phyloP scores from a whole-genome alignment of 2,113 vertebrate species.

The Euleptes europaea region DNA sequence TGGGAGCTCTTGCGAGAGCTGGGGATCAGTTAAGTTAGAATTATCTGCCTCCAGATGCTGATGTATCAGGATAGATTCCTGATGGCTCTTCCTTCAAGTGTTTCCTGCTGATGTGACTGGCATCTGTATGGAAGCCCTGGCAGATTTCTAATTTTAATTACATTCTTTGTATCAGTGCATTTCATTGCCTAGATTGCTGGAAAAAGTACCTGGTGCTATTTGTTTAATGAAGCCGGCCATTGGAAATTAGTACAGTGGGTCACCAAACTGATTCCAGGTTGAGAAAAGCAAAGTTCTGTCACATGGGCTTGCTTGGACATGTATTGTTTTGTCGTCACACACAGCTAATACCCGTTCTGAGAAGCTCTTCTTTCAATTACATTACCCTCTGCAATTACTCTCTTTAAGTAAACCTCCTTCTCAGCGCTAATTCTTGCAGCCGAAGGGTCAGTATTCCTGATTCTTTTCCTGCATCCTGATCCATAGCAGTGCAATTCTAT shows the following conservation, averaged over 20 bases:
- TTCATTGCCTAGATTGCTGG: background rate
- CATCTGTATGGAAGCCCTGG: rapidly evolving
- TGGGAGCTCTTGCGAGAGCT: too few relatives aligned
- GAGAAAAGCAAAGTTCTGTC: background rate
- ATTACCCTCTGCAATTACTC: background rate
- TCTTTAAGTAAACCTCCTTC: background rate
- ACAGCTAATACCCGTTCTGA: background rate
- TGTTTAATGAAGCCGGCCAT: conserved; percentile 23
- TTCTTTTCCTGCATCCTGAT: background rate
- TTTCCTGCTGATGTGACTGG: too few relatives aligned
- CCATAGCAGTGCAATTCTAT: background rate
- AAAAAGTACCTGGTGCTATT: background rate
- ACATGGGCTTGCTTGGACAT: background rate
- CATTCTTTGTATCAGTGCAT: background rate
- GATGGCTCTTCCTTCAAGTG: too few relatives aligned
- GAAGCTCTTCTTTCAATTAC: background rate
- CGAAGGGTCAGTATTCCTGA: background rate
- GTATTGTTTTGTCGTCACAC: background rate
- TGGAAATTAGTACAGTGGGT: conserved; percentile 39
- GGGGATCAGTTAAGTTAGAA: too few relatives aligned
- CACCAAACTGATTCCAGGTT: conserved; percentile 17
- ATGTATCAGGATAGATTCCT: too few relatives aligned
- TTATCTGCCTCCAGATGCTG: too few relatives aligned
- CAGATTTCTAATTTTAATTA: background rate
- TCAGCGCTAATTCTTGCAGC: background rate